These are phyloP conservation scores for Carassius carassius DNA, from an alignment of 2,113 vertebrate species.

Conservation along the genomic window DNA sequence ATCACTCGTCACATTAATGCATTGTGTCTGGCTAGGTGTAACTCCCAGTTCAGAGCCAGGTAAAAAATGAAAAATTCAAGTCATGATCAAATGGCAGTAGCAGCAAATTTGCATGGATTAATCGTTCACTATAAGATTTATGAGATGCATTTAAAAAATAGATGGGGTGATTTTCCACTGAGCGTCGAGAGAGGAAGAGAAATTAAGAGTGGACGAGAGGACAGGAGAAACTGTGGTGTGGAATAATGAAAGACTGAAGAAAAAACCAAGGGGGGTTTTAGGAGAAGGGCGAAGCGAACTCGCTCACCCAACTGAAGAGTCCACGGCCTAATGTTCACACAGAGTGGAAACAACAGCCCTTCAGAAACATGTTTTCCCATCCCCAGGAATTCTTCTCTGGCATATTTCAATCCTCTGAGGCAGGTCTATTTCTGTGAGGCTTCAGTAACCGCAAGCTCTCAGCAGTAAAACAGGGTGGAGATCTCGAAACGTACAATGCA, in stretches of 20 bases:
- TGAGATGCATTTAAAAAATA: neutral
- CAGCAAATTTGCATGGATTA: neutral
- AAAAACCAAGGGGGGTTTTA: neutral
- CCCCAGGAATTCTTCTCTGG: conserved; percentile 45
- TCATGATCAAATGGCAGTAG: too few relatives aligned
- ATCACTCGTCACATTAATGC: too few relatives aligned
- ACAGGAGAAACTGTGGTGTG: neutral
- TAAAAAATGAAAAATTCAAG: too few relatives aligned
- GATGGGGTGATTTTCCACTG: neutral
- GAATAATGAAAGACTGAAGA: neutral
- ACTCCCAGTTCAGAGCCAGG: too few relatives aligned
- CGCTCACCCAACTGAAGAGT: conserved; percentile 29
- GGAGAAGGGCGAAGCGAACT: conserved; percentile 35
- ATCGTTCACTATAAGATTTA: neutral
- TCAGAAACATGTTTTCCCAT: conserved; percentile 40
- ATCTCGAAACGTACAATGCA: neutral
- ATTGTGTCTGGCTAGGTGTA: too few relatives aligned
- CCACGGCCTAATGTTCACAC: conserved; percentile 32
- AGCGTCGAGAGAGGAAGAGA: neutral
- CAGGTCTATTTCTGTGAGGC: conserved; percentile 41
- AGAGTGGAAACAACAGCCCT: conserved; percentile 37
- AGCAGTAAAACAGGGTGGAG: conserved; percentile 26
- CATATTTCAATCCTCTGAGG: conserved; percentile 32
- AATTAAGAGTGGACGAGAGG: neutral
- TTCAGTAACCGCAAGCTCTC: conserved; percentile 14